A percentile compares a stretch with the other conserved stretches of the same genome.
phyloP scores from a whole-genome alignment of 2,797 vertebrate species.

The Mallotus villosus region DNA sequence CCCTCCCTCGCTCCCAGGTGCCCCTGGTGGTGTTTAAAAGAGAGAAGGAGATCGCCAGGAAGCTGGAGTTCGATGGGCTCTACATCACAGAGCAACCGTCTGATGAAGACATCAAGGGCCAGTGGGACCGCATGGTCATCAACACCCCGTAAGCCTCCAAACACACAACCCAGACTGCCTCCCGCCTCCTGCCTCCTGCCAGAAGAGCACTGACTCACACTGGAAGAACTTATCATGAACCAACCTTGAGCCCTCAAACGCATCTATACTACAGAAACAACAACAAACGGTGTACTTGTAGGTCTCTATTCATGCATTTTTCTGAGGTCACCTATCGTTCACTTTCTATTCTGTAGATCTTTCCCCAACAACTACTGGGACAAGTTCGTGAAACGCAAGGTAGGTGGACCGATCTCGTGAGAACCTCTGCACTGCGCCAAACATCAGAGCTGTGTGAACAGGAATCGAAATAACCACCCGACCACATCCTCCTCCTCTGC shows the following conservation, averaged over 20 bases:
- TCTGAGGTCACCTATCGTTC: not conserved
- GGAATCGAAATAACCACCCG: not conserved
- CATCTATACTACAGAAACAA: not conserved
- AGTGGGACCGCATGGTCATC: slow-evolving; percentile 98
- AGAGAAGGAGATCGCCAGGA: slow-evolving; percentile 96
- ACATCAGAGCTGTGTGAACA: not conserved
- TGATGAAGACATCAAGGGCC: slow-evolving; percentile 97
- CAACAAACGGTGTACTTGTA: not conserved
- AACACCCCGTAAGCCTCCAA: slow-evolving; percentile 88
- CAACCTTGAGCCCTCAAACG: not conserved
- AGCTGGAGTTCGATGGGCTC: slow-evolving; percentile 94
- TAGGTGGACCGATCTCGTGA: slow-evolving; percentile 57
- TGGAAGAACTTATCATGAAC: too few relatives aligned
- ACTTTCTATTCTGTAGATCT: slow-evolving; percentile 72
- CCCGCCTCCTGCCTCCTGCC: too few relatives aligned
- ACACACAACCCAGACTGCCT: not conserved
- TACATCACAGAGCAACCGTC: slow-evolving; percentile 98
- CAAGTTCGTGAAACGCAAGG: slow-evolving; percentile 99
- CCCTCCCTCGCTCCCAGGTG: slow-evolving; percentile 72
- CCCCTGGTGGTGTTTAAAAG: slow-evolving; percentile 97
- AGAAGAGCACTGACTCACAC: too few relatives aligned
- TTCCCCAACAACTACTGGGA: slow-evolving; percentile 99
- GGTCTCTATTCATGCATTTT: not conserved
- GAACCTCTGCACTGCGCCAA: not conserved
- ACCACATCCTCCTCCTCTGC: slow-evolving; percentile 1